A percentile compares a stretch with the other conserved stretches of the same genome.
Conservation (phyloP, 2,113 vertebrate species). For the Cynocephalus volans region DNA sequence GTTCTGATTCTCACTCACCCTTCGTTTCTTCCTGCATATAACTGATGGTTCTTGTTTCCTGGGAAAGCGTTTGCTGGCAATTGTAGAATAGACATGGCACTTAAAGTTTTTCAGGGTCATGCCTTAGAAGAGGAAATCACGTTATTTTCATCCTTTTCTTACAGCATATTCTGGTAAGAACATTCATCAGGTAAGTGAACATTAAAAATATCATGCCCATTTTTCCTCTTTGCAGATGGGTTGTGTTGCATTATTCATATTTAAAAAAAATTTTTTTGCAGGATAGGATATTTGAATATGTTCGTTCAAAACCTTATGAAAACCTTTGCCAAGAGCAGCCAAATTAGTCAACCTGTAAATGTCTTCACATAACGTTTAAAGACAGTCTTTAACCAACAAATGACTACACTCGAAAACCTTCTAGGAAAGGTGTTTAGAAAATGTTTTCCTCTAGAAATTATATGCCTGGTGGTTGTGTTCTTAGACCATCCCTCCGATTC, state of each 20-base stretch:
- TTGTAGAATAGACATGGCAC: not conserved
- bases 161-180: not conserved
- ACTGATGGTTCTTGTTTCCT: not conserved
- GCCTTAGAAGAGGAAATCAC: not conserved
- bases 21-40: not conserved
- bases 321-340: not conserved
- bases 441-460: not conserved
- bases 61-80: not conserved
- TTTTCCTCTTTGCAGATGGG: not conserved
- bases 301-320: constrained; percentile 40
- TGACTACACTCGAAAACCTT: not conserved
- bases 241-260: not conserved
- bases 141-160: not conserved
- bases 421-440: not conserved
- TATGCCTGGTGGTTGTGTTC: fast-evolving
- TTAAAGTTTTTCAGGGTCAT: not conserved
- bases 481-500: not conserved
- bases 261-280: not conserved
- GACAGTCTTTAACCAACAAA: not conserved
- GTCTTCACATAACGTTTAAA: not conserved
- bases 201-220: not conserved
- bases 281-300: not conserved
- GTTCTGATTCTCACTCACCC: fast-evolving
- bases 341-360: not conserved
- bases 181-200: not conserved